Percentiles rank a stretch among this genome's conserved stretches.
Evolutionary conservation across 2,888 invertebrate species (phyloP).

Genomic region (Patella ulyssiponensis): DNA sequence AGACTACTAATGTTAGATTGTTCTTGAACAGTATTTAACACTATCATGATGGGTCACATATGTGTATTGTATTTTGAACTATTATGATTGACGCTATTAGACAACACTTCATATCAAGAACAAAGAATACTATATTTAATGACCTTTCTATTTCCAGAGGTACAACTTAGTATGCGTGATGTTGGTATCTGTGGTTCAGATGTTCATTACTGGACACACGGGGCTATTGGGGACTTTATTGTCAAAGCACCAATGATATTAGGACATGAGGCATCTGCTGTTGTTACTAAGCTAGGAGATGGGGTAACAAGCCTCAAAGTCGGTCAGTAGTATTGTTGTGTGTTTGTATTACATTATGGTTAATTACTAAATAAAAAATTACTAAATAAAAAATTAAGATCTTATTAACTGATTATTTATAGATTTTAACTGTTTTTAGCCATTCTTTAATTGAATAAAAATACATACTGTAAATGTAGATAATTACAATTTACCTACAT

Average conservation of each 20-base stretch:
- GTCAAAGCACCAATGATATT: constrained; percentile 92
- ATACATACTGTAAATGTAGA: too few relatives aligned
- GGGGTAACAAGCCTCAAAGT: constrained; percentile 75
- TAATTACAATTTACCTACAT: too few relatives aligned
- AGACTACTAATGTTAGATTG: too few relatives aligned
- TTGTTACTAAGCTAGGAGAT: constrained; percentile 79
- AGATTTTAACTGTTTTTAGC: too few relatives aligned
- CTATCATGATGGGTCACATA: too few relatives aligned
- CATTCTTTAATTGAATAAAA: too few relatives aligned
- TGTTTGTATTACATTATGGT: too few relatives aligned
- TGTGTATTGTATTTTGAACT: not conserved
- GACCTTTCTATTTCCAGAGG: constrained; percentile 77
- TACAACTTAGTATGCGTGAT: constrained; percentile 87
- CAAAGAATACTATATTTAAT: not conserved
- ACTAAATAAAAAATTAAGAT: too few relatives aligned
- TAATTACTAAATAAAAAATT: too few relatives aligned
- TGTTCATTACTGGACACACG: constrained; percentile 90
- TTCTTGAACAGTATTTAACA: too few relatives aligned
- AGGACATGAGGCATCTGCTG: constrained; percentile 88
- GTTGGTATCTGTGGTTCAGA: constrained; percentile 98
- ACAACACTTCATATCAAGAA: too few relatives aligned
- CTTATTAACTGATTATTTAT: too few relatives aligned
- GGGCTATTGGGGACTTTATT: constrained; percentile 89
- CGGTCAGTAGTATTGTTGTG: constrained; percentile 70
- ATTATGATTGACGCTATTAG: not conserved